phyloP scores from a whole-genome alignment of 1,140 invertebrate genomes.

The Conopomorpha cramerella region DNA sequence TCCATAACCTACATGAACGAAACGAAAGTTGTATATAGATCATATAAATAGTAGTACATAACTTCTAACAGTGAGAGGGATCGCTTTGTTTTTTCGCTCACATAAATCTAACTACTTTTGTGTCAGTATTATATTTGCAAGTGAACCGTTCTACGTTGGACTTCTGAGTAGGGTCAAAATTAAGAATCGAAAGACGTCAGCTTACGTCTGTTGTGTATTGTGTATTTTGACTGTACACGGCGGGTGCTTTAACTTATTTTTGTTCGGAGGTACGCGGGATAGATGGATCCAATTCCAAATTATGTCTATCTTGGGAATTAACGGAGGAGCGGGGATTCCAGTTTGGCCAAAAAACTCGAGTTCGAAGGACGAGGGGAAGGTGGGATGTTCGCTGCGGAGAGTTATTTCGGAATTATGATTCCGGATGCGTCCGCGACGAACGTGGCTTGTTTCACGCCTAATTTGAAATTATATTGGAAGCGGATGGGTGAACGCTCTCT shows the following conservation, averaged over 20 bases:
- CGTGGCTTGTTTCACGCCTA: slow-evolving; percentile 54
- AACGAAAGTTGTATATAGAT: too few relatives aligned
- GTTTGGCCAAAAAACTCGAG: slow-evolving; percentile 51
- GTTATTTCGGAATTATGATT: slow-evolving; percentile 61
- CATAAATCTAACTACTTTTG: slow-evolving; percentile 42
- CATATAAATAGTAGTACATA: slow-evolving; percentile 3
- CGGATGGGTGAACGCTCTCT: too few relatives aligned
- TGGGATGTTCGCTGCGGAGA: slow-evolving; percentile 26
- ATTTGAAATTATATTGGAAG: slow-evolving; percentile 50
- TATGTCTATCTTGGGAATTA: slow-evolving; percentile 63
- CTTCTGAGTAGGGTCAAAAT: too few relatives aligned
- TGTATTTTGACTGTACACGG: slow-evolving; percentile 16
- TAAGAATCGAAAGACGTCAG: too few relatives aligned
- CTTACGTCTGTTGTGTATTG: too few relatives aligned
- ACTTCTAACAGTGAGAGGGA: slow-evolving; percentile 7
- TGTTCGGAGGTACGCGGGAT: slow-evolving; percentile 48
- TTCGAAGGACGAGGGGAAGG: slow-evolving; percentile 15
- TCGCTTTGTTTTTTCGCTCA: slow-evolving; percentile 30
- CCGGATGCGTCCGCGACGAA: slow-evolving; percentile 45
- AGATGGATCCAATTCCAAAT: slow-evolving; percentile 64
- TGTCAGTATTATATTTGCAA: too few relatives aligned
- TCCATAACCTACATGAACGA: too few relatives aligned
- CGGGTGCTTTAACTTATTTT: slow-evolving; percentile 47
- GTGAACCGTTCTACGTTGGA: too few relatives aligned
- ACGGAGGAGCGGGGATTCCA: slow-evolving; percentile 52